phyloP scores from a whole-genome alignment of 1,140 invertebrate genomes.

The Eulimnadia texana region DNA sequence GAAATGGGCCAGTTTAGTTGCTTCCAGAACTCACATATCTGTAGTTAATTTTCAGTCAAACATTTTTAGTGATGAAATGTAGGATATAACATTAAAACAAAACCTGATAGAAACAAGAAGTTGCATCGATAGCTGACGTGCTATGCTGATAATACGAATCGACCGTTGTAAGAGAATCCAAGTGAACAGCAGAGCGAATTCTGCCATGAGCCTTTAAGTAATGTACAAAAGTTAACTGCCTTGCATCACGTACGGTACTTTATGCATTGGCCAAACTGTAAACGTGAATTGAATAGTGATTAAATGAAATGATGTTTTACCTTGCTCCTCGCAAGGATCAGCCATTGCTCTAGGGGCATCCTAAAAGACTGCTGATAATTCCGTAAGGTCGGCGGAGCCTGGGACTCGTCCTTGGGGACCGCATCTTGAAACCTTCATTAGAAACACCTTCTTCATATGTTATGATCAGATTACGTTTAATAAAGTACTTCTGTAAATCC shows the following conservation, averaged over 20 bases:
- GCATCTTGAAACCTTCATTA: conserved; percentile 34
- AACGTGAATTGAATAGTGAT: not conserved
- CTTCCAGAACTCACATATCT: conserved; percentile 54
- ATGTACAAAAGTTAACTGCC: not conserved
- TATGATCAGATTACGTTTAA: not conserved
- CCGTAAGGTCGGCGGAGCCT: conserved; percentile 37
- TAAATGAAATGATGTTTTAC: conserved; percentile 16
- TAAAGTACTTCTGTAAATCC: conserved; percentile 37
- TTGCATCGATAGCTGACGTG: conserved; percentile 80
- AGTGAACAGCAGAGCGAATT: conserved; percentile 45
- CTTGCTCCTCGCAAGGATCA: conserved; percentile 64
- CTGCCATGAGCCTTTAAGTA: conserved; percentile 28
- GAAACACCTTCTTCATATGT: too few species aligned
- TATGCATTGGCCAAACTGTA: too few species aligned
- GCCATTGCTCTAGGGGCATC: conserved; percentile 67
- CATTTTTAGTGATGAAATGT: too few species aligned
- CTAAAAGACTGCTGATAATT: conserved; percentile 70
- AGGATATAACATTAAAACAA: too few species aligned
- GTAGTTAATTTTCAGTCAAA: too few species aligned
- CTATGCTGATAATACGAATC: conserved; percentile 74
- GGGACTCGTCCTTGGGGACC: conserved; percentile 37
- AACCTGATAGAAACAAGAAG: conserved; percentile 75
- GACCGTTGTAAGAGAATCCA: conserved; percentile 52
- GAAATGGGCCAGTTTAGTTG: conserved; percentile 49
- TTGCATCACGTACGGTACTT: too few species aligned